Percentiles rank a stretch among this genome's conserved stretches.
Evolutionary conservation across 2,113 vertebrate species (phyloP).

Genomic region (Sebastes fasciatus): DNA sequence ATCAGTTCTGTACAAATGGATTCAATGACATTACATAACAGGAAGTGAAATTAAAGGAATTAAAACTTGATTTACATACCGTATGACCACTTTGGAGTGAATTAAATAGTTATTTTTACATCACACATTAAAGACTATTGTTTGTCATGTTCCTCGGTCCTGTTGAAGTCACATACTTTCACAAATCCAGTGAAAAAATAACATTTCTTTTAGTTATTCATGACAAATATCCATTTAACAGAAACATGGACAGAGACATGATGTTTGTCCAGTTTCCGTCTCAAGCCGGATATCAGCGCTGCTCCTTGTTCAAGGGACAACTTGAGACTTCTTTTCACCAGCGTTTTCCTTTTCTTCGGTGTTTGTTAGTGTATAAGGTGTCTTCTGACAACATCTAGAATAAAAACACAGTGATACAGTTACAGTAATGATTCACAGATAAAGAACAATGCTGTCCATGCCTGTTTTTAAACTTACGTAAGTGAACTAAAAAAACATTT

Average conservation of each 20-base stretch:
- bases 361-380: conserved; percentile 1
- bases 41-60: background rate
- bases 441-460: background rate
- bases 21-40: background rate
- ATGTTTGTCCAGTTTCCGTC: background rate
- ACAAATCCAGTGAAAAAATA: background rate
- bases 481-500: background rate
- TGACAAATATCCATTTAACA: background rate
- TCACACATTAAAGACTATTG: background rate
- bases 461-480: background rate
- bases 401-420: background rate
- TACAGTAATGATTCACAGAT: background rate
- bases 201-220: background rate
- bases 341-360: conserved; percentile 32
- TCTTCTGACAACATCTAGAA: conserved; percentile 69
- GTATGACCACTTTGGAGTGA: background rate
- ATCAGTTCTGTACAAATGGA: background rate
- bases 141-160: background rate
- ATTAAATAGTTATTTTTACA: background rate
- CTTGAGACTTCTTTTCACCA: conserved; percentile 14
- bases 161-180: background rate
- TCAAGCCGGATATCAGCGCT: background rate
- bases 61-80: background rate
- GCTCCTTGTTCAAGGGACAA: background rate
- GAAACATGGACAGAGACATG: background rate